A percentile compares a stretch with the other conserved stretches of the same genome.
phyloP scores from a whole-genome alignment of 2,113 vertebrate species.

The Balaeniceps rex region DNA sequence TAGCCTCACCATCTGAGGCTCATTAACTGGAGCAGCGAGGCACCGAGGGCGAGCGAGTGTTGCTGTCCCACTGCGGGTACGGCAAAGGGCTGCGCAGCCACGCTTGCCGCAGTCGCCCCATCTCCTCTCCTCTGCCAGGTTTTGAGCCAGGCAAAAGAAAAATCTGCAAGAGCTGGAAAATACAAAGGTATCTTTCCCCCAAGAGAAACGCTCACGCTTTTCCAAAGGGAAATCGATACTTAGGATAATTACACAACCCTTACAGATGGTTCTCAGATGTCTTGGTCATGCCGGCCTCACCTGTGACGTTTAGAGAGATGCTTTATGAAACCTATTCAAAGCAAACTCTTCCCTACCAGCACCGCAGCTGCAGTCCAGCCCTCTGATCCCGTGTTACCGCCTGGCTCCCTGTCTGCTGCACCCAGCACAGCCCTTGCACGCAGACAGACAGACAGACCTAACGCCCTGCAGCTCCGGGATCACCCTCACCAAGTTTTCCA shows the following conservation, averaged over 20 bases:
- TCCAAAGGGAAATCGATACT: background rate
- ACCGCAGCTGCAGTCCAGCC: background rate
- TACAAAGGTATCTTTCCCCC: background rate
- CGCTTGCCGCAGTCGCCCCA: background rate
- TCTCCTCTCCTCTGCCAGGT: background rate
- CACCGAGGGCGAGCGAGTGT: background rate
- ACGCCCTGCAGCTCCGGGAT: background rate
- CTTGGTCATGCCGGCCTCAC: background rate
- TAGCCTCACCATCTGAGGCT: background rate
- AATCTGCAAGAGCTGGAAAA: background rate
- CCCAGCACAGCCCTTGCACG: background rate
- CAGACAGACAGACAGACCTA: background rate
- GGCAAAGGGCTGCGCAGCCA: background rate
- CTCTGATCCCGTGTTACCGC: rapidly evolving
- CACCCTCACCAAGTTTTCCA: background rate
- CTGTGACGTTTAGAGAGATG: background rate
- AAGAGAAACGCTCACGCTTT: background rate
- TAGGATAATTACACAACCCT: background rate
- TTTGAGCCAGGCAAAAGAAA: background rate
- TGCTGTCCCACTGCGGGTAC: background rate
- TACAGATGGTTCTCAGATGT: background rate
- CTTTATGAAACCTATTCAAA: background rate
- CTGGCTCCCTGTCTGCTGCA: background rate
- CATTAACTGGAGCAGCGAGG: background rate
- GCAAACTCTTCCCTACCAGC: background rate